These are phyloP conservation scores for Tineola bisselliella DNA, from an alignment of 2,888 invertebrate species.

Conservation along the genomic window DNA sequence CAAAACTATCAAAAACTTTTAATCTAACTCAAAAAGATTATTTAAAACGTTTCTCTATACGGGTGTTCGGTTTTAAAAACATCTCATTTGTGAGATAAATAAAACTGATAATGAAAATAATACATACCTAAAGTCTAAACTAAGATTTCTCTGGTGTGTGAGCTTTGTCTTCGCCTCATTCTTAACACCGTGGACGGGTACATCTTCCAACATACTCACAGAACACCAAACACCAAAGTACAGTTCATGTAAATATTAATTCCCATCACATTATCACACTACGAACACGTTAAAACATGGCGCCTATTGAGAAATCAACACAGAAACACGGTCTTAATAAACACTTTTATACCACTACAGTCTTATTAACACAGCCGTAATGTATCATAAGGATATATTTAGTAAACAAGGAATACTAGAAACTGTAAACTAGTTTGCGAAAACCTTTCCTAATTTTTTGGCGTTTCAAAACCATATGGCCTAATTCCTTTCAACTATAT, in stretches of 20 bases:
- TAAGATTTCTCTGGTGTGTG: conserved; percentile 86
- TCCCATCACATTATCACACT: conserved; percentile 32
- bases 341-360: conserved; percentile 1
- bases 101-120: neutral
- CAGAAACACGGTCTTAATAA: neutral
- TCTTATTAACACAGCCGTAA: neutral
- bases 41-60: too few relatives aligned
- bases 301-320: conserved; percentile 23
- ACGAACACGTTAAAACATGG: conserved; percentile 63
- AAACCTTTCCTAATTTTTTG: neutral
- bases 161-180: conserved; percentile 46
- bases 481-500: neutral
- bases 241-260: conserved; percentile 49
- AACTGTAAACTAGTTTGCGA: neutral
- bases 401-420: conserved; percentile 5
- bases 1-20: neutral
- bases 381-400: neutral
- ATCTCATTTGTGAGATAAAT: neutral
- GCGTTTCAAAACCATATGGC: neutral
- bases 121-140: conserved; percentile 85
- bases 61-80: too few relatives aligned
- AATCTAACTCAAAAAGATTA: neutral
- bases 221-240: conserved; percentile 33
- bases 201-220: conserved; percentile 67
- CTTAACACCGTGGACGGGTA: conserved; percentile 59